Evolutionary conservation across 2,797 vertebrate genomes (phyloP).

Genomic region (Rhincodon typus): DNA sequence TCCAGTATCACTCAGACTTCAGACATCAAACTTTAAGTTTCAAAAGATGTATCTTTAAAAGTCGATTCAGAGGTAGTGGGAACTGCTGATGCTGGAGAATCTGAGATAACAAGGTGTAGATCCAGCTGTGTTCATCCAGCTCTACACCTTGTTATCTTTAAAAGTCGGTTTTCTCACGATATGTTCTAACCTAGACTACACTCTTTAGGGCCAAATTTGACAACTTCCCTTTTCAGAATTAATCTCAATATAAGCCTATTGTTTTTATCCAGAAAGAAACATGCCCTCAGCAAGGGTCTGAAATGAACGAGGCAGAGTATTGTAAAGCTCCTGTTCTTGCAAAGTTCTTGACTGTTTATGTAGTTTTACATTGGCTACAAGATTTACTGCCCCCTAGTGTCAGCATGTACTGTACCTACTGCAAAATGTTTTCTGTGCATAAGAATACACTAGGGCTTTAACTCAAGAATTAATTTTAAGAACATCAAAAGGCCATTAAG

Average conservation of each 20-base stretch:
- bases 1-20: neutral
- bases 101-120: too few relatives aligned
- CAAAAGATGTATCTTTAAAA: neutral
- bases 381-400: constrained; percentile 12
- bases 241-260: neutral
- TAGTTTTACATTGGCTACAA: neutral
- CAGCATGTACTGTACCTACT: neutral
- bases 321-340: neutral
- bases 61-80: too few relatives aligned
- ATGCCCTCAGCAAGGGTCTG: neutral
- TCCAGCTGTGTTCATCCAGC: too few relatives aligned
- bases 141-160: too few relatives aligned
- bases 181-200: neutral
- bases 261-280: neutral
- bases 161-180: neutral
- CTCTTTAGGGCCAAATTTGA: too few relatives aligned
- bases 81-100: too few relatives aligned
- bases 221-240: neutral
- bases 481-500: neutral
- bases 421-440: neutral
- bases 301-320: neutral
- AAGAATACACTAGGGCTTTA: neutral
- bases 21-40: neutral
- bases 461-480: neutral
- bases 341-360: neutral